These are phyloP conservation scores for Monochamus saltuarius DNA, from an alignment of 1,140 invertebrate genomes.

Conservation along the genomic window DNA sequence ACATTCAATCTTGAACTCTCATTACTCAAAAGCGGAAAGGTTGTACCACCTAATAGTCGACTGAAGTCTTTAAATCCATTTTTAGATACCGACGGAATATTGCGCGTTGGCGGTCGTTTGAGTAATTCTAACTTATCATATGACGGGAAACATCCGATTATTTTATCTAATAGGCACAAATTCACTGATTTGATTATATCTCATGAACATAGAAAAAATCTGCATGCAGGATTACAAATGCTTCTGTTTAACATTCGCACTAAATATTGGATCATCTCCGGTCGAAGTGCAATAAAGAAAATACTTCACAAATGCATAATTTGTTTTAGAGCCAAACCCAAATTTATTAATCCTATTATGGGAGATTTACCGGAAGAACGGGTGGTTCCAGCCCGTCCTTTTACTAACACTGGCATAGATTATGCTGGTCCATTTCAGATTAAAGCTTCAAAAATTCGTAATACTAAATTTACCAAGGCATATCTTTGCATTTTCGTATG, in stretches of 20 bases:
- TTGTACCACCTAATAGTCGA: no score
- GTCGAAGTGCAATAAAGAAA: constrained; percentile 22
- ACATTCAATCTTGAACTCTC: no score
- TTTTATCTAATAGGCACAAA: background rate
- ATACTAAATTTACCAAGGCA: constrained; percentile 44
- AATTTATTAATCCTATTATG: background rate
- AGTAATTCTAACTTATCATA: no score
- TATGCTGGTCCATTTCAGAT: constrained; percentile 44
- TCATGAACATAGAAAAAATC: constrained; percentile 10
- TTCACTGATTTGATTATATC: background rate
- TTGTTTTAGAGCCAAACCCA: constrained; percentile 28
- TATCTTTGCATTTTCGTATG: constrained; percentile 50
- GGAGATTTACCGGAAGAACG: background rate
- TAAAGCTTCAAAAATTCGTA: constrained; percentile 22
- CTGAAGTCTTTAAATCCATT: no score
- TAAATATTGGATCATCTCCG: constrained; percentile 35
- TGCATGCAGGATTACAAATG: constrained; percentile 17
- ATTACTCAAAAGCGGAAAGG: no score
- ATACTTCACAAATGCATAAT: constrained; percentile 41
- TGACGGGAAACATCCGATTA: no score
- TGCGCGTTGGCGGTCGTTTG: no score
- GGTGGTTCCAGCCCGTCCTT: background rate
- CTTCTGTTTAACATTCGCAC: constrained; percentile 14
- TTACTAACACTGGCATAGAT: constrained; percentile 39
- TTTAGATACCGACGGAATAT: no score